Evolutionary conservation across 2,113 vertebrate genomes (phyloP).

Genomic region (Spea bombifrons): DNA sequence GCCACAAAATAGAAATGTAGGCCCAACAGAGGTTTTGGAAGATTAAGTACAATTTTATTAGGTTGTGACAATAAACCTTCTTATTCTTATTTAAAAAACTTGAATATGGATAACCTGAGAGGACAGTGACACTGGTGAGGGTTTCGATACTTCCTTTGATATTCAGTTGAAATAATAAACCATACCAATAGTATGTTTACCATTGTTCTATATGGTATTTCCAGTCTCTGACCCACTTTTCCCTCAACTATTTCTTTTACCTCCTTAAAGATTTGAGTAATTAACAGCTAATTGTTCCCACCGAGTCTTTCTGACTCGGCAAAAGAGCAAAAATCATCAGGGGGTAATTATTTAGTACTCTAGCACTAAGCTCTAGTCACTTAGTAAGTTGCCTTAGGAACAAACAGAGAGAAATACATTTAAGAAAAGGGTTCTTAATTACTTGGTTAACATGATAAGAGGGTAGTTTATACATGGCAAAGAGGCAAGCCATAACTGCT

Average conservation of each 20-base stretch:
- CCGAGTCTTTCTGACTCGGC: constrained; percentile 47
- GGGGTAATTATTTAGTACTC: constrained; percentile 50
- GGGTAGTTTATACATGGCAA: constrained; percentile 42
- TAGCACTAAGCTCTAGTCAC: constrained; percentile 47
- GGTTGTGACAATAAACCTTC: not conserved
- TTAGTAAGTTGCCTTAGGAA: constrained; percentile 49
- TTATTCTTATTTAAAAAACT: not conserved
- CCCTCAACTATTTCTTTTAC: constrained; percentile 31
- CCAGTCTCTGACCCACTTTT: constrained; percentile 38
- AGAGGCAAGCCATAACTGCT: constrained; percentile 41
- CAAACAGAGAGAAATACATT: constrained; percentile 40
- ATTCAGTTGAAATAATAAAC: not conserved
- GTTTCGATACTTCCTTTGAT: not conserved
- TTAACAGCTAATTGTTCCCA: constrained; percentile 48
- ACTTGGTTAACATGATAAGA: constrained; percentile 47
- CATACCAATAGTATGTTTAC: not conserved
- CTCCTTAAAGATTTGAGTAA: constrained; percentile 49
- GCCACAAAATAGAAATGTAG: no score
- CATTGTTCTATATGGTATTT: not conserved
- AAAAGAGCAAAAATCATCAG: constrained; percentile 49
- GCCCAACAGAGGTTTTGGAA: not conserved
- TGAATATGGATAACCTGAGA: no score
- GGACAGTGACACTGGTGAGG: not conserved
- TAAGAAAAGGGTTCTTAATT: constrained; percentile 47
- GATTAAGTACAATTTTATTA: not conserved